These are phyloP conservation scores for Clepsis dumicolana DNA, from an alignment of 2,888 invertebrate genomes.

Conservation along the genomic window DNA sequence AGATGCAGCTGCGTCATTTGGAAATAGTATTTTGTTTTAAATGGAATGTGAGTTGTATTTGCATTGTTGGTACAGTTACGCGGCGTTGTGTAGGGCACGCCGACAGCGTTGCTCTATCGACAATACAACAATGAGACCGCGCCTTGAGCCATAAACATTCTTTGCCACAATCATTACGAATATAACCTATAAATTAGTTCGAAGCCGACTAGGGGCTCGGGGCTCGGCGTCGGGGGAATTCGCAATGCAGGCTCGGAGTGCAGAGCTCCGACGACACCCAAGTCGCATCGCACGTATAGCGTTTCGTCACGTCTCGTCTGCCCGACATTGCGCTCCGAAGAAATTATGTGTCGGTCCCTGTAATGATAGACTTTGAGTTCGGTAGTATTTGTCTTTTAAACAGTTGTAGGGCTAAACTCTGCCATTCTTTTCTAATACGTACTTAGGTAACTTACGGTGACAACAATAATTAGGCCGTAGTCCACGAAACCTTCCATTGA, in stretches of 20 bases:
- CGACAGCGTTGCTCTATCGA: constrained; percentile 63
- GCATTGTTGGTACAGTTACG: constrained; percentile 78
- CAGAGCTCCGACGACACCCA: constrained; percentile 52
- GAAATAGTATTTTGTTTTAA: constrained; percentile 81
- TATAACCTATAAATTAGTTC: constrained; percentile 83
- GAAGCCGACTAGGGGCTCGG: constrained; percentile 69
- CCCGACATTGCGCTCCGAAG: not conserved
- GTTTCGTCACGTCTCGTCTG: not conserved
- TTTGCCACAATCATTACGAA: constrained; percentile 81
- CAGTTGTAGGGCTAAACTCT: not conserved
- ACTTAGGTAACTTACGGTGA: too few species aligned
- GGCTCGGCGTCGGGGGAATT: constrained; percentile 68
- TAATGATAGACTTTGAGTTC: not conserved
- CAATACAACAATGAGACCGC: constrained; percentile 82
- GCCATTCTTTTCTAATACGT: not conserved
- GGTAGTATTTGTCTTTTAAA: not conserved
- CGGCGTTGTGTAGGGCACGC: constrained; percentile 68
- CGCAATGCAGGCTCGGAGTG: constrained; percentile 64
- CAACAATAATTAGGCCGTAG: not conserved
- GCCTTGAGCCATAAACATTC: constrained; percentile 82
- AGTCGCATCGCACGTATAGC: constrained; percentile 43
- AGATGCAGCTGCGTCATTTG: constrained; percentile 69
- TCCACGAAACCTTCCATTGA: not conserved
- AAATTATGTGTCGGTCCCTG: not conserved
- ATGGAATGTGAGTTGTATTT: constrained; percentile 78